Conservation (phyloP, 2,113 vertebrate species). For the Ovis aries region ARS-UI_Ramb_v3.0 NC_056071.1:8413501-8414000, state of each 20-base stretch:
- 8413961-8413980: not conserved
- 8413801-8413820: not conserved
- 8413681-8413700: conserved; percentile 91
- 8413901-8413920: accelerated
- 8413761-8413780: conserved; percentile 83
- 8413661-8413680: conserved; percentile 89
- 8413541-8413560: not conserved
- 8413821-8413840: conserved; percentile 9
- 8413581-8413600: conserved; percentile 61
- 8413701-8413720: conserved; percentile 95
- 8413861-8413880: not conserved
- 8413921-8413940: not conserved
- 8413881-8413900: not conserved
- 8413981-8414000: not conserved
- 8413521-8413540: conserved; percentile 62
- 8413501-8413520: conserved; percentile 48
- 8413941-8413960: conserved; percentile 6
- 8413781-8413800: conserved; percentile 70
- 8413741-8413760: conserved; percentile 97
- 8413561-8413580: conserved; percentile 36
- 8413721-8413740: conserved; percentile 99
- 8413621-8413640: conserved; percentile 88
- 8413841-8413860: not conserved
- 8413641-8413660: conserved; percentile 92
- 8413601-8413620: conserved; percentile 77